Conservation (phyloP, 1,140 invertebrate genomes). For the Harlomillsia oculata region DNA sequence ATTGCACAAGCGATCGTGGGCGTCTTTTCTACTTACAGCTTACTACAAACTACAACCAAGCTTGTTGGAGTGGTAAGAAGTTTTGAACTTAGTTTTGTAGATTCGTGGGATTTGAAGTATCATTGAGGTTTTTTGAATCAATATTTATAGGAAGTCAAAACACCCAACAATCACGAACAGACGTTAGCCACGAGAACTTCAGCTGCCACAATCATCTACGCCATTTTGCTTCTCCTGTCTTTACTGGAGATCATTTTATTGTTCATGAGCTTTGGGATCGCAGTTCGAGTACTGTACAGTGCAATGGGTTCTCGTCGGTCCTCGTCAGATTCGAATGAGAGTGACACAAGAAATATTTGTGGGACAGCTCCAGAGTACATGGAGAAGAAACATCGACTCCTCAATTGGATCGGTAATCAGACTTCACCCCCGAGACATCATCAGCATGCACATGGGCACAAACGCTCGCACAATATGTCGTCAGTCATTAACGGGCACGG, state of each 20-base stretch:
- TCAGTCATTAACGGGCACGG: neutral
- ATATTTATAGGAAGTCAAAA: neutral
- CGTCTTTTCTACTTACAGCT: conserved; percentile 30
- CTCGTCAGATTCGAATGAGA: conserved; percentile 18
- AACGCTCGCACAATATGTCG: neutral
- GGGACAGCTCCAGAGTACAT: conserved; percentile 22
- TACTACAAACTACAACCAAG: conserved; percentile 22
- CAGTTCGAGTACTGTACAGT: conserved; percentile 22
- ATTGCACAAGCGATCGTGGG: conserved; percentile 19
- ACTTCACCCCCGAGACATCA: neutral
- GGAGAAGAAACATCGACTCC: conserved; percentile 31
- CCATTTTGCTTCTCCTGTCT: conserved; percentile 30
- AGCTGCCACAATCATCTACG: conserved; percentile 25
- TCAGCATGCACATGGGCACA: neutral
- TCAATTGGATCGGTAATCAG: conserved; percentile 32
- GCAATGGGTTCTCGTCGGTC: neutral
- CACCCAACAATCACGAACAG: conserved; percentile 21
- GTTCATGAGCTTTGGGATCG: conserved; percentile 32
- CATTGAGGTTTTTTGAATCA: neutral
- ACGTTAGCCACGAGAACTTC: conserved; percentile 25
- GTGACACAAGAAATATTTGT: conserved; percentile 19
- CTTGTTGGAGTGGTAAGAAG: conserved; percentile 21
- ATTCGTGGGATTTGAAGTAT: neutral
- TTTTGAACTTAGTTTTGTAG: neutral
- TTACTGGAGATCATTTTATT: conserved; percentile 29